phyloP scores from a whole-genome alignment of 2,113 vertebrate genomes.

The Tragelaphus imberbis region DNA sequence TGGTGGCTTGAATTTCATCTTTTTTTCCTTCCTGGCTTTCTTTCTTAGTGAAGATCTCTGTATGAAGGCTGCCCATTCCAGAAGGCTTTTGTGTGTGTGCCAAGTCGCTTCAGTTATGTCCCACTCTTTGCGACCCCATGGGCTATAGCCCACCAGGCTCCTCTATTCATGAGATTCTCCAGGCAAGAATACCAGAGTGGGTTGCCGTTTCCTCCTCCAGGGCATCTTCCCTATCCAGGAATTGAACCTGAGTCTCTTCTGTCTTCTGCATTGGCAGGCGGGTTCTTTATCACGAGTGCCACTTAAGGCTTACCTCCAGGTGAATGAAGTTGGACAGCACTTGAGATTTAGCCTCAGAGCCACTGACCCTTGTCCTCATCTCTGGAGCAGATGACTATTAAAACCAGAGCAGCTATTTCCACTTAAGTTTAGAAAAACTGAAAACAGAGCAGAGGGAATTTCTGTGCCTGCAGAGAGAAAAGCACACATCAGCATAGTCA shows the following conservation, averaged over 20 bases:
- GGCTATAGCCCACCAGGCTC: rapidly evolving
- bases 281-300: not conserved
- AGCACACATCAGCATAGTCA: not conserved
- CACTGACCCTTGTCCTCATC: not conserved
- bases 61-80: not conserved
- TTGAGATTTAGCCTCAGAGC: not conserved
- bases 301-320: not conserved
- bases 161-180: not conserved
- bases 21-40: not conserved
- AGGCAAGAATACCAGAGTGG: not conserved
- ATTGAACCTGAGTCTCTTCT: not conserved
- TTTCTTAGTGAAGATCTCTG: not conserved
- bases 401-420: constrained; percentile 44
- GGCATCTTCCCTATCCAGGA: not conserved
- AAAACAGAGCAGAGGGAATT: not conserved
- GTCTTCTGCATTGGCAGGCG: not conserved
- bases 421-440: not conserved
- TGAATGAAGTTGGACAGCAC: not conserved
- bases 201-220: not conserved
- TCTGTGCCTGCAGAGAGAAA: not conserved
- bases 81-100: not conserved
- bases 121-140: not conserved
- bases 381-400: not conserved
- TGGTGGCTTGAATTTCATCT: not conserved
- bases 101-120: not conserved